Conservation (phyloP, 2,888 invertebrate genomes). For the Hemistola chrysoprasaria region DNA sequence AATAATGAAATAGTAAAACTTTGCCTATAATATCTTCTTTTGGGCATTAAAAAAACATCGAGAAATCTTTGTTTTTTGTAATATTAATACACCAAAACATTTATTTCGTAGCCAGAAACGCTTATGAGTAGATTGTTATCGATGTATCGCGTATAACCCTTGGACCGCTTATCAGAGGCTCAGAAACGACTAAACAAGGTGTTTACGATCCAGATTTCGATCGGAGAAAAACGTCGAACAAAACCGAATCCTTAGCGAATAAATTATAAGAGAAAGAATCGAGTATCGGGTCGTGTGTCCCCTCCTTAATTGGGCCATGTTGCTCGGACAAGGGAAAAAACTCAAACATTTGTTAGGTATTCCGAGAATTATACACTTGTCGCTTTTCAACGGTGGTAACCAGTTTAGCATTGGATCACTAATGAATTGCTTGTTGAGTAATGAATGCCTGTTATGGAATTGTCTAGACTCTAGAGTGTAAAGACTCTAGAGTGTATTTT, state of each 20-base stretch:
- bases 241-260: conserved; percentile 71
- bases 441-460: conserved; percentile 24
- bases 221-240: conserved; percentile 64
- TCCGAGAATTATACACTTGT: conserved; percentile 78
- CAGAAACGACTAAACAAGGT: conserved; percentile 72
- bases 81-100: too few relatives aligned
- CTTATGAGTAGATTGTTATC: conserved; percentile 40
- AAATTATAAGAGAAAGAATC: conserved; percentile 68
- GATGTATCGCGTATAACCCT: conserved; percentile 48
- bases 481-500: too few relatives aligned
- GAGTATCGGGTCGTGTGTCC: conserved; percentile 42
- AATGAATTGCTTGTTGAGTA: conserved; percentile 27
- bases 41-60: too few relatives aligned
- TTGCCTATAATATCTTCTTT: too few relatives aligned
- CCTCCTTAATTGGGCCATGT: conserved; percentile 78
- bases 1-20: too few relatives aligned
- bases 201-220: conserved; percentile 76
- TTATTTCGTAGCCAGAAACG: conserved; percentile 21
- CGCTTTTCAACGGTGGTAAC: conserved; percentile 45
- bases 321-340: conserved; percentile 67
- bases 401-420: conserved; percentile 37
- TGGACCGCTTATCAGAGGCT: conserved; percentile 56
- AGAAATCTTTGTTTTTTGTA: too few relatives aligned
- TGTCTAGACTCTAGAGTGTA: neutral
- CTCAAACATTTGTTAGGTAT: conserved; percentile 79